A percentile compares a stretch with the other conserved stretches of the same genome.
phyloP scores from a whole-genome alignment of 2,113 vertebrate species.

The Pao palembangensis region DNA sequence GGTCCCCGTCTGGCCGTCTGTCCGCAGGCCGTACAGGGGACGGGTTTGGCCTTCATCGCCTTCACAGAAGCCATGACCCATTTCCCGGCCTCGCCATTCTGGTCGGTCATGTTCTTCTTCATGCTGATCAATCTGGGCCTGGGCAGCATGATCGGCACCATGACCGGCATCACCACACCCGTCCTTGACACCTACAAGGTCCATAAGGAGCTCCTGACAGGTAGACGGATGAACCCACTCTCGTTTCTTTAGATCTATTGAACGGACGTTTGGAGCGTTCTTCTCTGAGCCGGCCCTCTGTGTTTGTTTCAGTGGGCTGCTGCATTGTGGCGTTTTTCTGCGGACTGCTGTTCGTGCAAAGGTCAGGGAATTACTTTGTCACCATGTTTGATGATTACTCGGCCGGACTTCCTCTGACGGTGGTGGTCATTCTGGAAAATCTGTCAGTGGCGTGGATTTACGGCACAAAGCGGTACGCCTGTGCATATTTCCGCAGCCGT shows the following conservation, averaged over 20 bases:
- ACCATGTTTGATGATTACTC: constrained; percentile 99
- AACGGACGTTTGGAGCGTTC: no score
- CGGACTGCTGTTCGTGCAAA: constrained; percentile 95
- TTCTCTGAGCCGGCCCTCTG: neutral
- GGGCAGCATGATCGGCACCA: constrained; percentile 99
- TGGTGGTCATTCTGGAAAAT: constrained; percentile 97
- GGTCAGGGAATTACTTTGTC: constrained; percentile 97
- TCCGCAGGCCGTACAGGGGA: constrained; percentile 91
- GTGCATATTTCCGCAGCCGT: neutral
- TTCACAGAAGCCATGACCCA: constrained; percentile 99
- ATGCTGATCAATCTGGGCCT: constrained; percentile 98
- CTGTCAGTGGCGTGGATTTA: constrained; percentile 96
- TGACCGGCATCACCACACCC: constrained; percentile 96
- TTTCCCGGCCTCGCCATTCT: constrained; percentile 93
- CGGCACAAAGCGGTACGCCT: constrained; percentile 88
- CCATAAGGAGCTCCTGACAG: constrained; percentile 93
- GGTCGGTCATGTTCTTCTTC: constrained; percentile 99
- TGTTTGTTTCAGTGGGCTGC: constrained; percentile 80
- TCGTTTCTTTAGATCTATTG: neutral
- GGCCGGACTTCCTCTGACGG: constrained; percentile 90
- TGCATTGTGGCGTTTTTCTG: constrained; percentile 91
- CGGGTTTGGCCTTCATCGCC: constrained; percentile 96
- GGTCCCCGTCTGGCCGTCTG: neutral
- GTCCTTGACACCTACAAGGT: constrained; percentile 96
- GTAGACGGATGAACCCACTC: constrained; percentile 67